Evolutionary conservation across 2,797 vertebrate species (phyloP), one percentile per base, ranked within the genome.

Genomic region (Scarus forsteni): DNA sequence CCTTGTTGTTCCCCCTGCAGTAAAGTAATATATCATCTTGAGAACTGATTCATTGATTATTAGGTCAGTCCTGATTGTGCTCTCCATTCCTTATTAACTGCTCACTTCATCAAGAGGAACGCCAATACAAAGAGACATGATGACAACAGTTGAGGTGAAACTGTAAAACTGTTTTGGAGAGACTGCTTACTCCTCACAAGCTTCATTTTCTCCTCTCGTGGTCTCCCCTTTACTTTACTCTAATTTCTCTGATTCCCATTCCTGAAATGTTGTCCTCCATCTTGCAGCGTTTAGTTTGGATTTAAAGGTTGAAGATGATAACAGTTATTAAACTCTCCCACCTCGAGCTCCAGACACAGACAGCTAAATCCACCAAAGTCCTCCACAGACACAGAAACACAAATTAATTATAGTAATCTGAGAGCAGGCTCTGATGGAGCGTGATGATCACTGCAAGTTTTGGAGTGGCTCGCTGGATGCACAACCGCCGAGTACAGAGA

Each of bases 381-480:
- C 52, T 39, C 60, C 50, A 12, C 52, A 78, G 11, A 70, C 35
- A 53, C 56, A 71, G 51, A 59, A 53, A 75, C n/a, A 51, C 56
- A 64, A 49, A 72, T 62, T 67, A 70, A 88, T 80, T 74, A 79
- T 34, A 75, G 59, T 75, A 48, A 77, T 87, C 57, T 62, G 57
- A 70, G 65, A 56, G 15, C 54, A 64, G 40, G 9, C 39, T 49
- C 53, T 53, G 51, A 53, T 60, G 59, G 56, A 66, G 7, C 14
- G 15, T 39, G 39, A 44, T 40, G 12, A 45, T 69, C 9, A 1
- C 39, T 0, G 15, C 40, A 0, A 15, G 27, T 27, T 27, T 27
- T 27, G 4, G 27, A 27, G 36, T 12, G 10, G 5, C 3, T 43
- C 48, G 49, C 18, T 65, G 15, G 40, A 62, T 14, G 13, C 61